Percentiles rank a stretch among this genome's conserved stretches.
Conservation (phyloP, 2,797 vertebrate genomes). For the Enoplosus armatus region DNA sequence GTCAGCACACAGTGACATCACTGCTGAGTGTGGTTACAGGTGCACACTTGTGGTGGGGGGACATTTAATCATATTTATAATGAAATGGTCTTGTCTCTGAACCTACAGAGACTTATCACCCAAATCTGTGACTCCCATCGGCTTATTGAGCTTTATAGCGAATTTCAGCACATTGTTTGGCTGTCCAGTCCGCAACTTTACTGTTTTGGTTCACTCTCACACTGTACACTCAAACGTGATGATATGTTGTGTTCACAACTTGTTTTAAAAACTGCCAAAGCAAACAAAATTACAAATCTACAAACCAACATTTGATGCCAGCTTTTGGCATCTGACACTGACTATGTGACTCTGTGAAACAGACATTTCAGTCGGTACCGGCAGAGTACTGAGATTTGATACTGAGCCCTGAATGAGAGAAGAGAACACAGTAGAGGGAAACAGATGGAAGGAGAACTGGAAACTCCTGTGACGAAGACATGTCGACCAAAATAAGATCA, state of each 20-base stretch:
- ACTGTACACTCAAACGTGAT: too few species aligned
- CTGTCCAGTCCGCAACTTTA: not conserved
- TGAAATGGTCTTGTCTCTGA: too few species aligned
- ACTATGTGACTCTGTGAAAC: not conserved
- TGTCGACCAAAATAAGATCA: conserved; percentile 46
- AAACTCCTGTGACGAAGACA: conserved; percentile 65
- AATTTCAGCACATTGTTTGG: too few species aligned
- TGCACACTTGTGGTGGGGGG: not conserved
- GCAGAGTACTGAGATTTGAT: not conserved
- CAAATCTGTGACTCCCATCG: not conserved
- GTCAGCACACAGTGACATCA: not conserved
- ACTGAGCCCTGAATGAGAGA: not conserved
- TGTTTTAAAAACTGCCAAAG: too few species aligned
- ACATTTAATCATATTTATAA: not conserved
- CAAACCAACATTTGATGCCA: too few species aligned
- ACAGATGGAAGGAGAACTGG: conserved; percentile 29
- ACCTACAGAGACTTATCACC: not conserved
- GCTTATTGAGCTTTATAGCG: too few species aligned
- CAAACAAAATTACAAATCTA: too few species aligned
- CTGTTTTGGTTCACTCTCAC: not conserved
- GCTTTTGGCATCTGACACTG: too few species aligned
- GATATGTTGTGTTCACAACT: too few species aligned
- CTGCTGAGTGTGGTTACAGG: not conserved
- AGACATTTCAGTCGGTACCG: not conserved
- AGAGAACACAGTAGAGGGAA: not conserved